Percentiles rank a stretch among this genome's conserved stretches.
phyloP scores from a whole-genome alignment of 2,888 invertebrate species.

The Drosophila rellima region DNA sequence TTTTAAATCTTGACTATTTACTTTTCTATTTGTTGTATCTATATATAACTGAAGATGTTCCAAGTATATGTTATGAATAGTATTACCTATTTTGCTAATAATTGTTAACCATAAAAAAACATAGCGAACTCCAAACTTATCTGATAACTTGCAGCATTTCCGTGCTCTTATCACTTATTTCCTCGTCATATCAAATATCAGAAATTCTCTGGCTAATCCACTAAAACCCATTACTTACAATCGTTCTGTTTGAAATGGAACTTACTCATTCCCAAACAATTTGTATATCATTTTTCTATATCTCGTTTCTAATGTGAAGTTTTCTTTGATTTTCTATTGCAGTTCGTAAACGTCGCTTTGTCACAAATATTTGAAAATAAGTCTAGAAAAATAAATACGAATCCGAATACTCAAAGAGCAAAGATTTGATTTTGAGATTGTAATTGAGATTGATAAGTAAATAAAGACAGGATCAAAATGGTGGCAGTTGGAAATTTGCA shows the following conservation, averaged over 20 bases:
- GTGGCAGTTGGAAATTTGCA: constrained; percentile 80
- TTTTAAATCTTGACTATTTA: neutral
- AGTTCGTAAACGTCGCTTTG: neutral
- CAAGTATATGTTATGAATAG: neutral
- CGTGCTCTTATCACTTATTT: constrained; percentile 19
- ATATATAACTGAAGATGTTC: neutral
- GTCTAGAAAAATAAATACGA: neutral
- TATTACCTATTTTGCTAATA: neutral
- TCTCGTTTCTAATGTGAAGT: neutral
- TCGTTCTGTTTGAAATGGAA: neutral
- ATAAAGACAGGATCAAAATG: constrained; percentile 32
- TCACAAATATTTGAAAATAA: neutral
- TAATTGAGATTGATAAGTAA: constrained; percentile 17
- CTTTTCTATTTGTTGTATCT: neutral
- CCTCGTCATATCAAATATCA: constrained; percentile 4
- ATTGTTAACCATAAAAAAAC: too few relatives aligned
- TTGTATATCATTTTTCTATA: neutral
- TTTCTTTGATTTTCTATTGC: constrained; percentile 3
- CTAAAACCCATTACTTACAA: neutral
- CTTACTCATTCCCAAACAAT: neutral
- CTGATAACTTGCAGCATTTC: constrained; percentile 13
- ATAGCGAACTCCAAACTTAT: neutral
- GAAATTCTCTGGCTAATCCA: constrained; percentile 10
- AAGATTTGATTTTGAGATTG: neutral
- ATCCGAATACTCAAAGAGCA: constrained; percentile 32